These are phyloP conservation scores for Leptopilina myrica DNA, from an alignment of 2,888 invertebrate species.

Conservation along the genomic window DNA sequence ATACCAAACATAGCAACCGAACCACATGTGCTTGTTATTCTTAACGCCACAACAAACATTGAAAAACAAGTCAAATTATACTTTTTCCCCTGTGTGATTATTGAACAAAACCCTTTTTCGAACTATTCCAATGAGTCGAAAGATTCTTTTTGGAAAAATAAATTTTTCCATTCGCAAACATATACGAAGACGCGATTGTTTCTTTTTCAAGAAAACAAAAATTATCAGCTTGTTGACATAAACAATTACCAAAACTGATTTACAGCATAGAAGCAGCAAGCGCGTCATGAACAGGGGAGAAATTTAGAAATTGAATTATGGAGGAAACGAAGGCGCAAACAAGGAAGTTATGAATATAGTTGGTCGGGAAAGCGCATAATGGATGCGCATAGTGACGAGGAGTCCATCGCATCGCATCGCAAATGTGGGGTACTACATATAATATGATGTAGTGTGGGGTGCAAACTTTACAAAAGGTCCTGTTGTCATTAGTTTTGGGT, in stretches of 20 bases:
- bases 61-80: background rate
- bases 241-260: slow-evolving; percentile 14
- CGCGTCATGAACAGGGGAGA: background rate
- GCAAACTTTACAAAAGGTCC: slow-evolving; percentile 8
- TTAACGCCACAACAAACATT: background rate
- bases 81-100: too few species aligned
- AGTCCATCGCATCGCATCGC: slow-evolving; percentile 18
- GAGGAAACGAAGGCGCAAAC: slow-evolving; percentile 31
- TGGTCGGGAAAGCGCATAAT: slow-evolving; percentile 3
- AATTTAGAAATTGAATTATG: slow-evolving; percentile 27
- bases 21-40: slow-evolving; percentile 55
- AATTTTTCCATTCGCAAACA: too few species aligned
- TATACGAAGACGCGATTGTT: too few species aligned
- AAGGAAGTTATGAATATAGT: slow-evolving; percentile 15
- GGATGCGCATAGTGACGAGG: slow-evolving; percentile 34
- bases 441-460: background rate
- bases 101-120: too few species aligned
- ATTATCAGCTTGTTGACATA: slow-evolving; percentile 6
- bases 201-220: background rate
- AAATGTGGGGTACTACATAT: slow-evolving; percentile 2
- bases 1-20: slow-evolving; percentile 59
- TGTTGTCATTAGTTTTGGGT: background rate
- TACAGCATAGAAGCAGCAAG: background rate
- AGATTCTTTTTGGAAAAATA: too few species aligned
- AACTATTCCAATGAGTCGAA: too few species aligned